Evolutionary conservation across 2,113 vertebrate species (phyloP), one percentile per base, ranked within the genome.

Genomic region (Notarius lentiginosus): DNA sequence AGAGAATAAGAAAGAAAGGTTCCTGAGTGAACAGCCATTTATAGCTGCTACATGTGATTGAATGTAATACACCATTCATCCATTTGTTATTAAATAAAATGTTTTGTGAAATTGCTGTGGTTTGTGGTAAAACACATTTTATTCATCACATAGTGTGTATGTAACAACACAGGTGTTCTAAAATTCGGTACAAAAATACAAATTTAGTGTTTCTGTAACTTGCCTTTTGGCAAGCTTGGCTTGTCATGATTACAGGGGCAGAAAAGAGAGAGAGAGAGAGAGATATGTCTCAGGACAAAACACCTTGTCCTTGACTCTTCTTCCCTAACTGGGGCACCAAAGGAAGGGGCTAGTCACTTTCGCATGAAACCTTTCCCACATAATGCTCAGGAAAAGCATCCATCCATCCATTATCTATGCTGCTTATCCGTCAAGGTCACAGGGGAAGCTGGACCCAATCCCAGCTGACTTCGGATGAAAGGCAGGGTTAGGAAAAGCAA

Each of bases 321-420:
- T 7, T 83, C 63, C 34, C 75, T 61, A 27, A 55, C 22, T 20
- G 22, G 73, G 68, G 47, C 58, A 63, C 49, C 53, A 76, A 63
- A 82, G 87, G 89, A 87, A 89, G 20, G 55, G 53, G 70, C 60
- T 24, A 56, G 84, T 87, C 12, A 58, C 27, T 63, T 58, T 58
- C 27, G 79, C 14, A 17, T 61, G 5, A 47, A 88, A 89, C 82
- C 27, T 89, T 84, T 83, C 17, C 30, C 41, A 66, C 73, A 30
- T 56, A 65, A 9, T 24, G 24, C 79, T 65, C 85, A 89, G 89
- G 89, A 91, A 91, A 60, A 81, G 34, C 70, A 41, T 47, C 17
- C 9, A 34, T 41, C 41, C 41, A 41, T 41, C 41, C 41, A 41
- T 41, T 41, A 41, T 41, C 41, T 41, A 41, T 41, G 41, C 41